These are phyloP conservation scores for Cyprinodon tularosa DNA, from an alignment of 2,113 vertebrate genomes.

Conservation along the genomic window DNA sequence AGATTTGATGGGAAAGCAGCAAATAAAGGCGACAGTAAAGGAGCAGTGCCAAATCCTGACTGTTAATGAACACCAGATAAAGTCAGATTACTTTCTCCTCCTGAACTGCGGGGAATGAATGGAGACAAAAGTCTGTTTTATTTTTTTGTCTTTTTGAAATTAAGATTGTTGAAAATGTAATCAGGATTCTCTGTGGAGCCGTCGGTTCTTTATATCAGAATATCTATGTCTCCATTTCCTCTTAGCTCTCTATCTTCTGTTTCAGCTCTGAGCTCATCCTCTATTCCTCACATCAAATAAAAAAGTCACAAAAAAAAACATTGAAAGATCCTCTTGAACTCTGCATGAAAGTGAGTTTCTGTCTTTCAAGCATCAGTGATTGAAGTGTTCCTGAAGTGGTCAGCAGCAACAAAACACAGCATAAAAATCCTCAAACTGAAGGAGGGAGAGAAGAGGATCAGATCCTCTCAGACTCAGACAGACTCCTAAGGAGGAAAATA, in stretches of 20 bases:
- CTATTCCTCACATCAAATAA: background rate
- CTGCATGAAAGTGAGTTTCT: background rate
- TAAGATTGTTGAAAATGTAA: background rate
- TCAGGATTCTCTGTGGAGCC: background rate
- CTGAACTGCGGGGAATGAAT: no score
- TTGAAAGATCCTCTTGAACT: background rate
- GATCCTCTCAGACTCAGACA: background rate
- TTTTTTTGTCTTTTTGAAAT: background rate
- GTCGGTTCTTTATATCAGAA: background rate
- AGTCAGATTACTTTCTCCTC: no score
- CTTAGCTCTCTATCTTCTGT: background rate
- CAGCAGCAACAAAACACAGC: background rate
- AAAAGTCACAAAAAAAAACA: background rate
- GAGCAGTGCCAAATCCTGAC: no score
- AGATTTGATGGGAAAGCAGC: no score
- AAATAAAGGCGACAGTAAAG: no score
- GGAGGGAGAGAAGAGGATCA: background rate
- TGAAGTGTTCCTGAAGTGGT: background rate
- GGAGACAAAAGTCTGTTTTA: no score
- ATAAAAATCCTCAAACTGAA: background rate
- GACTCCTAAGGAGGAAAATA: background rate
- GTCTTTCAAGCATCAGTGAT: background rate
- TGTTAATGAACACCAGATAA: no score
- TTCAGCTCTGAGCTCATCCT: background rate
- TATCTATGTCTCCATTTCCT: background rate